Base-by-base conservation (phyloP, 53 echinoderm and acorn worm species). In the Hippasteria phrygiana region DNA sequence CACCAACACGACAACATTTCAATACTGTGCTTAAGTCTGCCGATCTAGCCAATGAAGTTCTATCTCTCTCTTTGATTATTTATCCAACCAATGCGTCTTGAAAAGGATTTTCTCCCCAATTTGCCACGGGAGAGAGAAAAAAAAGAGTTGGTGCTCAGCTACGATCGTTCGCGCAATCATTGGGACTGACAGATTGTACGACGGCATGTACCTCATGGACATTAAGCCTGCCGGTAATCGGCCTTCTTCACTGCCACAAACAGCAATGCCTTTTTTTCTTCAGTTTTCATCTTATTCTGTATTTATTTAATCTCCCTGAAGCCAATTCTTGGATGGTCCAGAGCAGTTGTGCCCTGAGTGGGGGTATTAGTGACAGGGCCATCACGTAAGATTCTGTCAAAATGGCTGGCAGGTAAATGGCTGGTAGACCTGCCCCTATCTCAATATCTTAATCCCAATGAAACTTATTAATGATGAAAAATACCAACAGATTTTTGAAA, bases 71-170 rank as follows among this genome's bases (percentile, higher is more conserved):
- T 73, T 31, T 41, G 73, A 40, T 73, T 63, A 43, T 13, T 82
- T 65, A 82, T 82, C 82, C 66, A 22, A 82, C 64, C 82, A 82
- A 64, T 16, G 46, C 28, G n/a, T 63, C 43, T 31, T 82, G 82
- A 82, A 82, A 63, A 46, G 65, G 82, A 82, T 82, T 82, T 82
- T 82, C 64, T 82, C 3, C 38, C 82, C 82, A 82, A 82, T 82
- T 82, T 82, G 82, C 82, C 82, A 65, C 66, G 26, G 82, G 82
- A 82, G 42, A 28, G n/a, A n/a, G n/a, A n/a, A n/a, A n/a, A n/a
- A 46, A 38, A 37, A 79, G 29, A 56, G 62, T 40, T 62, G 33
- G 79, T 13, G 39, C 55, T 41, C 29, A 46, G 38, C n/a, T n/a
- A n/a, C n/a, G n/a, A 41, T 79, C 32, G 56, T 62, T 47, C 26